These are phyloP conservation scores for Turritopsis dohrnii DNA, from an alignment of 30 jellyfish, hydroid and myxozoan species.

Conservation along the genomic window DNA sequence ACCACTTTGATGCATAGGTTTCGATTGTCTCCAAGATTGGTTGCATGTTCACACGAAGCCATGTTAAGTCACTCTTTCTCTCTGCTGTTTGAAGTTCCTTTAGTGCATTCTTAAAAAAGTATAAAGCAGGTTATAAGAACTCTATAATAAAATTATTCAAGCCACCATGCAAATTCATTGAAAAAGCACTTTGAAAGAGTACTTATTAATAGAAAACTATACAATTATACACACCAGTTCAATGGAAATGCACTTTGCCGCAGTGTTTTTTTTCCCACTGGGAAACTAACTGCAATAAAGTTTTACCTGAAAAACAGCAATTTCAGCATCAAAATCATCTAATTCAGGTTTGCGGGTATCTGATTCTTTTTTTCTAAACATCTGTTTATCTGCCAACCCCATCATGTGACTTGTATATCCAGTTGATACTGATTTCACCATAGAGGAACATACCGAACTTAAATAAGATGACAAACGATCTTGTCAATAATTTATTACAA, in stretches of 20 bases:
- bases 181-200: too few species aligned
- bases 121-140: too few species aligned
- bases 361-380: constrained; percentile 41
- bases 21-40: constrained; percentile 69
- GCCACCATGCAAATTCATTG: too few species aligned
- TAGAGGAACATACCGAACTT: constrained; percentile 34
- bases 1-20: constrained; percentile 81
- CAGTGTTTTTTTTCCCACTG: too few species aligned
- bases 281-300: too few species aligned
- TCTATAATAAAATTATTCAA: too few species aligned
- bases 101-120: constrained; percentile 55
- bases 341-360: constrained; percentile 48
- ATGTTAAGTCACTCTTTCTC: constrained; percentile 36
- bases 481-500: too few species aligned
- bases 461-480: background rate
- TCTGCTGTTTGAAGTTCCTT: constrained; percentile 46
- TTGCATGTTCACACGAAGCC: constrained; percentile 70
- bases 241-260: too few species aligned
- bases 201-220: too few species aligned
- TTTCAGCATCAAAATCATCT: constrained; percentile 75
- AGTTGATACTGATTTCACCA: constrained; percentile 38
- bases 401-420: constrained; percentile 47
- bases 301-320: constrained; percentile 61
- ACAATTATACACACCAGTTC: too few species aligned
- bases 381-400: constrained; percentile 54